These are phyloP conservation scores for Cyclophora punctaria DNA, from an alignment of 2,888 invertebrate genomes.

Conservation along the genomic window DNA sequence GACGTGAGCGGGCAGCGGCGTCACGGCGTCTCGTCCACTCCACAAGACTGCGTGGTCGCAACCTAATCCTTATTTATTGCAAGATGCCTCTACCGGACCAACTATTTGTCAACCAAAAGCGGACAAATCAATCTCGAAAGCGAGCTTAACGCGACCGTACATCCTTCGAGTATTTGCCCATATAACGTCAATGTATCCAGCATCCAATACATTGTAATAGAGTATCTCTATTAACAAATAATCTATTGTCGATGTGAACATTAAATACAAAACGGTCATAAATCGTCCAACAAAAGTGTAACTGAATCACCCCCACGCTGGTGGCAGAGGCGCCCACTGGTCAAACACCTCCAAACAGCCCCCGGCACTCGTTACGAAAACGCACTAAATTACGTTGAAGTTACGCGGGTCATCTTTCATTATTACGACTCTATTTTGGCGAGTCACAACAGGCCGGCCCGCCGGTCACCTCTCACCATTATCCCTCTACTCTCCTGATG, in stretches of 20 bases:
- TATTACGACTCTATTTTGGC: constrained; percentile 72
- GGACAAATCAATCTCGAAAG: constrained; percentile 61
- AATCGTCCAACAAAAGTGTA: constrained; percentile 66
- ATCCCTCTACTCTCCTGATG: constrained; percentile 47
- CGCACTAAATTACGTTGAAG: constrained; percentile 63
- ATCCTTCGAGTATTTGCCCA: constrained; percentile 19
- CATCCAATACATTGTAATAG: constrained; percentile 32
- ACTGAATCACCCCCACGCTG: constrained; percentile 51
- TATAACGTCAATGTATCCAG: constrained; percentile 14
- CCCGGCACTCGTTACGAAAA: constrained; percentile 50
- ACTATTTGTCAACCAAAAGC: constrained; percentile 61
- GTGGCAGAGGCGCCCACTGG: constrained; percentile 39
- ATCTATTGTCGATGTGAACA: constrained; percentile 30
- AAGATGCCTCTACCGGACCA: constrained; percentile 66
- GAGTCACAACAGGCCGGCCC: constrained; percentile 67
- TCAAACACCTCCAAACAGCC: constrained; percentile 47
- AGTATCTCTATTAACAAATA: constrained; percentile 37
- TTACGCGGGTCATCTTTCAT: constrained; percentile 68
- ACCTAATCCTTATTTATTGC: constrained; percentile 74
- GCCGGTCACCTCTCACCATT: constrained; percentile 54
- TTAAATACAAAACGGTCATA: constrained; percentile 50
- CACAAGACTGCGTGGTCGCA: constrained; percentile 65
- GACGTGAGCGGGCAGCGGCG: constrained; percentile 44
- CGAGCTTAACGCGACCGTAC: constrained; percentile 41
- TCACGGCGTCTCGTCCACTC: constrained; percentile 52